Evolutionary conservation across 2,113 vertebrate species (phyloP).

Genomic region (Terrapene triunguis): DNA sequence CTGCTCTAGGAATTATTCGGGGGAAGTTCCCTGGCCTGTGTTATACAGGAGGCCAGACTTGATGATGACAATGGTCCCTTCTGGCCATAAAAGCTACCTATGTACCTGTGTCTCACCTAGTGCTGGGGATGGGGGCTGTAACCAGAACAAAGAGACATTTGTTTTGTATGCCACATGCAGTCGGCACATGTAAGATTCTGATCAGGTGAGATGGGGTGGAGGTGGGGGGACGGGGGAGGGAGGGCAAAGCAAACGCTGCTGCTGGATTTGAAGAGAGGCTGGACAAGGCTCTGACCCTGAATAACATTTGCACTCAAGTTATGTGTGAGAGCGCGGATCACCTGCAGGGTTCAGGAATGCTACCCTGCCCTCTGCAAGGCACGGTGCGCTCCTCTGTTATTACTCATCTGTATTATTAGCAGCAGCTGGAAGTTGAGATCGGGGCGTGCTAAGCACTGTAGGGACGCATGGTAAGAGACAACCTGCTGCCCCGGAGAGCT

Average conservation of each 20-base stretch:
- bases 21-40: too few species aligned
- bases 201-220: neutral
- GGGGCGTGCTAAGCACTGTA: neutral
- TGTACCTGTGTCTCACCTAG: neutral
- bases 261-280: neutral
- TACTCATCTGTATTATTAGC: too few species aligned
- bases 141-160: fast-evolving
- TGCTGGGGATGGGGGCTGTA: fast-evolving
- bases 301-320: neutral
- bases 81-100: too few species aligned
- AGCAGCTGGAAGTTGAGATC: too few species aligned
- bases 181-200: neutral
- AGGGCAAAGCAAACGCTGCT: fast-evolving
- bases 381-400: too few species aligned
- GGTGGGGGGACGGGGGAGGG: too few species aligned
- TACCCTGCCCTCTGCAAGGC: neutral
- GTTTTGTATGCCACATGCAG: fast-evolving
- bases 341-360: neutral
- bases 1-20: too few species aligned
- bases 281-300: neutral
- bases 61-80: too few species aligned
- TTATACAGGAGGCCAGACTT: too few species aligned
- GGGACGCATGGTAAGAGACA: neutral
- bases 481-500: neutral
- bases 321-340: neutral